Evolutionary conservation across 2,888 invertebrate genomes (phyloP).

Genomic region (Philereme vetulata): DNA sequence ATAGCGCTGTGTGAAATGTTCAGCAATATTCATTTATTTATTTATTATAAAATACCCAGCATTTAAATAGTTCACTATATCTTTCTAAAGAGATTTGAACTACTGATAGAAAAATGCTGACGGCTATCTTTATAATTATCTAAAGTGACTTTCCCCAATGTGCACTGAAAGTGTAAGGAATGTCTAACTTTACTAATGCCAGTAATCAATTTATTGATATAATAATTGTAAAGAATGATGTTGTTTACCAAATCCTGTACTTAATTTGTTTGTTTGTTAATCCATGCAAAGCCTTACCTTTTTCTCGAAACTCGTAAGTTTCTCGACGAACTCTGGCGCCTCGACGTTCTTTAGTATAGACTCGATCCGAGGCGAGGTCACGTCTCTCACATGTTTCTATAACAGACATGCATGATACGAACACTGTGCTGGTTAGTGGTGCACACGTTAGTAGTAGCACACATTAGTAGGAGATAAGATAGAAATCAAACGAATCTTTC

Average conservation of each 20-base stretch:
- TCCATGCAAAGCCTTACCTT: constrained; percentile 73
- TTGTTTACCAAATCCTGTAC: neutral
- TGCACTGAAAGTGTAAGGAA: too few relatives aligned
- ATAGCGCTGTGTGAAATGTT: too few relatives aligned
- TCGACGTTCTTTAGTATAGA: constrained; percentile 67
- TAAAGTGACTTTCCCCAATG: too few relatives aligned
- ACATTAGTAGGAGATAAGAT: constrained; percentile 26
- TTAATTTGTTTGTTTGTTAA: constrained; percentile 21
- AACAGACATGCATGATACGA: constrained; percentile 74
- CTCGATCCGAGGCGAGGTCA: constrained; percentile 62
- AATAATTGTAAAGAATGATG: neutral
- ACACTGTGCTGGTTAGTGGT: constrained; percentile 62
- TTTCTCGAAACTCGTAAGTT: constrained; percentile 72
- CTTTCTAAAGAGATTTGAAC: too few relatives aligned
- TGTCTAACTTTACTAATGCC: too few relatives aligned
- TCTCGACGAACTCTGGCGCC: constrained; percentile 77
- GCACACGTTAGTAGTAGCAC: constrained; percentile 19
- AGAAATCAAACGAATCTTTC: constrained; percentile 20
- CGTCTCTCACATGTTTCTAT: constrained; percentile 72
- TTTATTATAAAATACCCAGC: too few relatives aligned
- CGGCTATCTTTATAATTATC: too few relatives aligned
- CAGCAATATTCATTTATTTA: too few relatives aligned
- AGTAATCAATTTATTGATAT: too few relatives aligned
- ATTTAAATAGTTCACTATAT: too few relatives aligned
- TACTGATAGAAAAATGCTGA: too few relatives aligned